Percentiles rank a stretch among this genome's conserved stretches.
Evolutionary conservation across 2,888 invertebrate genomes (phyloP).

Genomic region (Harmothoe impar): DNA sequence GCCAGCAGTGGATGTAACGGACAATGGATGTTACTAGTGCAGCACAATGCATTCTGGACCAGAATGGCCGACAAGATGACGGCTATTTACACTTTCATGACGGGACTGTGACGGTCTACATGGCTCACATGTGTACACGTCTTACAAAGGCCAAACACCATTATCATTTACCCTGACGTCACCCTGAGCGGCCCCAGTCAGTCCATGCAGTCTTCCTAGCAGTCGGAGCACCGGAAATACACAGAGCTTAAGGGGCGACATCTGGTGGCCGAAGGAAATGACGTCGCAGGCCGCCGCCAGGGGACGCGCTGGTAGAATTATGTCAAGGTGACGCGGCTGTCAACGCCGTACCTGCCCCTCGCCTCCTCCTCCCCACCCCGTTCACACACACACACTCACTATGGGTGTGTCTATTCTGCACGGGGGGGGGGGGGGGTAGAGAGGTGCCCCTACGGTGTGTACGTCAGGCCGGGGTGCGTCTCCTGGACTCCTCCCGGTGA

Average conservation of each 20-base stretch:
- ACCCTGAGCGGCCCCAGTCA: neutral
- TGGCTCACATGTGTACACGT: too few relatives aligned
- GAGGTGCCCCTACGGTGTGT: neutral
- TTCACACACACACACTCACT: neutral
- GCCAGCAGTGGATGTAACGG: too few relatives aligned
- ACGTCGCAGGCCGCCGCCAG: neutral
- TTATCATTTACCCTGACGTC: neutral
- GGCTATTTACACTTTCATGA: too few relatives aligned
- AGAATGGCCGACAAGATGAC: too few relatives aligned
- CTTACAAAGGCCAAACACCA: too few relatives aligned
- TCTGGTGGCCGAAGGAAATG: neutral
- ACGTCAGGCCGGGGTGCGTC: neutral
- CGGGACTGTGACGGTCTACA: too few relatives aligned
- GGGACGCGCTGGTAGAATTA: neutral
- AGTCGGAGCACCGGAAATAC: neutral
- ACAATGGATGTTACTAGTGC: too few relatives aligned
- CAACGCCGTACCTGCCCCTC: constrained; percentile 6
- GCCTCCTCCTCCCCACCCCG: neutral
- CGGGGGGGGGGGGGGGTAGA: neutral
- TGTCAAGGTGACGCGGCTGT: constrained; percentile 10
- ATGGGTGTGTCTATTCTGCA: neutral
- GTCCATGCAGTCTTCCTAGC: neutral
- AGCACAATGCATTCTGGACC: too few relatives aligned
- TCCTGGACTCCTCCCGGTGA: neutral
- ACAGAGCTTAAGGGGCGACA: neutral